Percentiles rank a stretch among this genome's conserved stretches.
phyloP scores from a whole-genome alignment of 2,797 vertebrate genomes.

The Pterois miles region DNA sequence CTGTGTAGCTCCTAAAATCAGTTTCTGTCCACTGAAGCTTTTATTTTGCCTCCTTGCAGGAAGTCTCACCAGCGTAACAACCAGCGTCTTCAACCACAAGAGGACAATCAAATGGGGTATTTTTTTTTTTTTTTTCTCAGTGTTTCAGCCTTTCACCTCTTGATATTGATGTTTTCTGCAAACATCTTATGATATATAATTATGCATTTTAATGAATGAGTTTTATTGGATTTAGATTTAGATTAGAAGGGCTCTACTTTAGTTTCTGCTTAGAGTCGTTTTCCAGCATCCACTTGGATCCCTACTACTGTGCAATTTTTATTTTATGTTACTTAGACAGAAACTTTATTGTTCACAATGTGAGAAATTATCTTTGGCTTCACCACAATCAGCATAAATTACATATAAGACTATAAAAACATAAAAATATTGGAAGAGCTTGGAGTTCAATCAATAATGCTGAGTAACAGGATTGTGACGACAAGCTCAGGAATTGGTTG shows the following conservation, averaged over 20 bases:
- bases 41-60: constrained; percentile 41
- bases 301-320: not conserved
- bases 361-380: no score
- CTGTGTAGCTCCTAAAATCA: not conserved
- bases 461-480: not conserved
- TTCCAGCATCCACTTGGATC: not conserved
- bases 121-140: no score
- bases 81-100: constrained; percentile 46
- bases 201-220: no score
- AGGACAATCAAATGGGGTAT: constrained; percentile 75
- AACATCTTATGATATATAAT: not conserved
- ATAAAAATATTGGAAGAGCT: no score
- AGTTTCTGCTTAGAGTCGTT: not conserved
- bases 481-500: no score
- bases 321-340: not conserved
- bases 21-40: not conserved
- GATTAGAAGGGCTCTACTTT: no score
- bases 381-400: no score
- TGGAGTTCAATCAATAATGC: no score
- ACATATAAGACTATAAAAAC: no score
- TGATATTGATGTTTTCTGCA: not conserved
- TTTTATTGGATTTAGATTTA: no score
- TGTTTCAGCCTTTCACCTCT: not conserved
- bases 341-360: no score
- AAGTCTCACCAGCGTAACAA: constrained; percentile 57